Evolutionary conservation across 2,888 invertebrate species (phyloP).

Genomic region (Stomorhina lunata): DNA sequence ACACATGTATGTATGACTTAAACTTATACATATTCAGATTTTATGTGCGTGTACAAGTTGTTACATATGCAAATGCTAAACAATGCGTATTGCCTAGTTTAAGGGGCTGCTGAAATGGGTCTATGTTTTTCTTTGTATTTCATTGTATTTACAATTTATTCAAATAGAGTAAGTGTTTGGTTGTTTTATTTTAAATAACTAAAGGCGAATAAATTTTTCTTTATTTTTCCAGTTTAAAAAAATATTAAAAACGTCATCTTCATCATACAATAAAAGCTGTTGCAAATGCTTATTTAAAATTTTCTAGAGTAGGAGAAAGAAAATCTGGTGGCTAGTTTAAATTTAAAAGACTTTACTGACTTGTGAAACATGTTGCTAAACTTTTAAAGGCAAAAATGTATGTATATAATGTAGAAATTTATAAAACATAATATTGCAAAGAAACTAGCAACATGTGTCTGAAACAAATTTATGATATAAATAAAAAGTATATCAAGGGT

Average conservation of each 20-base stretch:
- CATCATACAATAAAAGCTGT: neutral
- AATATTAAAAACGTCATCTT: neutral
- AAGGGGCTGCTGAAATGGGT: neutral
- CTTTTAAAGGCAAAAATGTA: too few relatives aligned
- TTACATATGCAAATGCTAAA: too few relatives aligned
- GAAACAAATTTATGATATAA: too few relatives aligned
- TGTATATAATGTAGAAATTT: too few relatives aligned
- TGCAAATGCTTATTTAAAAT: slow-evolving; percentile 4
- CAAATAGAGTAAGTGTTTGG: neutral
- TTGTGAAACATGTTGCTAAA: too few relatives aligned
- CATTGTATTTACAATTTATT: neutral
- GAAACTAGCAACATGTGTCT: too few relatives aligned
- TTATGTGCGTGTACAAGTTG: slow-evolving; percentile 4
- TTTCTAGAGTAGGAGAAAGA: neutral
- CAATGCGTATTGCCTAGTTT: slow-evolving; percentile 29
- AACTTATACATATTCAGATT: neutral
- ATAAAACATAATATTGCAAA: too few relatives aligned
- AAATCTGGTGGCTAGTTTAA: too few relatives aligned
- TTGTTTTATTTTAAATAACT: slow-evolving; percentile 23
- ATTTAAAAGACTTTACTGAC: too few relatives aligned
- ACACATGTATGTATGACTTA: too few relatives aligned
- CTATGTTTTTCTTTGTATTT: neutral
- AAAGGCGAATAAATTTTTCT: slow-evolving; percentile 9
- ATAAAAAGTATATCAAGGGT: too few relatives aligned
- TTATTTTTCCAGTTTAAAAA: neutral